Evolutionary conservation across 1,140 invertebrate species (phyloP), one percentile per base, ranked within the genome.

Genomic region (Drosophila baimaii): DNA sequence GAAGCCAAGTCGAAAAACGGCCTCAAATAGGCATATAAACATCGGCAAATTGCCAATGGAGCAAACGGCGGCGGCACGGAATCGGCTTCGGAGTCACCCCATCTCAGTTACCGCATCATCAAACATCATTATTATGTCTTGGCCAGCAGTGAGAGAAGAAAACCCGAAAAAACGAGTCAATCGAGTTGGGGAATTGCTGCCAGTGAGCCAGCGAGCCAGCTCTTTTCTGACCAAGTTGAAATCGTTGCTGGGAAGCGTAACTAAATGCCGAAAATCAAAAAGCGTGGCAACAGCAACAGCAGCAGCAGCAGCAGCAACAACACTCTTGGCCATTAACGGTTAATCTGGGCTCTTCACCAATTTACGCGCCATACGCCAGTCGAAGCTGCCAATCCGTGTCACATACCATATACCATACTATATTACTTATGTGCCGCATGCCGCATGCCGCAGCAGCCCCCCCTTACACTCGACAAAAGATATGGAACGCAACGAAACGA

Each of bases 181-280:
- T 89, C 84, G 76, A 74, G 83, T 83, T 64, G 51, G 41, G 51
- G 19, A 10, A 37, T 51, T 51, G 43, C 46, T 47, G 10, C 27
- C 5, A 58, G 72, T 65, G 46, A 41, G 49, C 19, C 15, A 37
- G 35, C 35, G 13, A 37, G 33, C 33, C 15, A 13, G 15, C 54
- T 66, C 55, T 47, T 55, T 41, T 69, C 69, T 65, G 64, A 80
- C 55, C 51, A 39, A 69, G 43, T 65, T 56, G 56, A 49, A 64
- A 72, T 51, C 65, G 44, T 47, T 41, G 46, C 47, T 44, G 63
- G 23, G 27, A 33, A 65, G 59, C 59, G 51, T 69, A 86, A 78
- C 55, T 41, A 77, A 77, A 75, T 69, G 75, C n/a, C 79, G 52
- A 83, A 83, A 88, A 79, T 89, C 83, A 83, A 89, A 88, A 89